A percentile compares a stretch with the other conserved stretches of the same genome.
phyloP scores from a whole-genome alignment of 2,113 vertebrate species.

The Porphyrio hochstetteri region DNA sequence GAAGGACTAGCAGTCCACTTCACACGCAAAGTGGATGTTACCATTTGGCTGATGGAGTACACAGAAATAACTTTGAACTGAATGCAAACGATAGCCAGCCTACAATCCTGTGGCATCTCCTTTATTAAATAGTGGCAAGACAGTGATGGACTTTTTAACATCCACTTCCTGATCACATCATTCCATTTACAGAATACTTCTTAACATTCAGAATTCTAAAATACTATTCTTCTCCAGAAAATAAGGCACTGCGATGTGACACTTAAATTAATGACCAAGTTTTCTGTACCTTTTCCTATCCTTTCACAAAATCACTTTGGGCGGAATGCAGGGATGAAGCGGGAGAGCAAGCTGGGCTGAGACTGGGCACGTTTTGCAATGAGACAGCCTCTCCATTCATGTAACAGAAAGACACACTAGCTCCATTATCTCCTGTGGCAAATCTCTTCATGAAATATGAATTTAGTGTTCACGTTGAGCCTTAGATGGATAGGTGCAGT shows the following conservation, averaged over 20 bases:
- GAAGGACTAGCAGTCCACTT: background rate
- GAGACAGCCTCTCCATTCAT: background rate
- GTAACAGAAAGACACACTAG: background rate
- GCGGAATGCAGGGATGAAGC: background rate
- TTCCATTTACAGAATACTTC: background rate
- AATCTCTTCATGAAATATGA: background rate
- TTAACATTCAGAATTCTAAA: background rate
- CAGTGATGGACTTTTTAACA: background rate
- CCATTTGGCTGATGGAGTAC: background rate
- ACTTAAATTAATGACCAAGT: background rate
- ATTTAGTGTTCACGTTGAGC: background rate
- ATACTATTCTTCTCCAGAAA: background rate
- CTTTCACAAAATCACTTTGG: background rate
- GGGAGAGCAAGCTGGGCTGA: background rate
- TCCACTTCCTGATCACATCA: background rate
- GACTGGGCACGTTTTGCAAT: background rate
- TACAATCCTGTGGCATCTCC: background rate
- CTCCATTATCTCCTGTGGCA: background rate
- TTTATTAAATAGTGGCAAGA: background rate
- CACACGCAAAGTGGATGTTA: accelerated
- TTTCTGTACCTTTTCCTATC: background rate
- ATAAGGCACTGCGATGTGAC: background rate
- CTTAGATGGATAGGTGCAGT: background rate
- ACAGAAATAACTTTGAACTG: background rate
- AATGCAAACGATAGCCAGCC: background rate